Evolutionary conservation across 2,888 invertebrate genomes (phyloP).

Genomic region (Ashinkailepas kermadecensis): DNA sequence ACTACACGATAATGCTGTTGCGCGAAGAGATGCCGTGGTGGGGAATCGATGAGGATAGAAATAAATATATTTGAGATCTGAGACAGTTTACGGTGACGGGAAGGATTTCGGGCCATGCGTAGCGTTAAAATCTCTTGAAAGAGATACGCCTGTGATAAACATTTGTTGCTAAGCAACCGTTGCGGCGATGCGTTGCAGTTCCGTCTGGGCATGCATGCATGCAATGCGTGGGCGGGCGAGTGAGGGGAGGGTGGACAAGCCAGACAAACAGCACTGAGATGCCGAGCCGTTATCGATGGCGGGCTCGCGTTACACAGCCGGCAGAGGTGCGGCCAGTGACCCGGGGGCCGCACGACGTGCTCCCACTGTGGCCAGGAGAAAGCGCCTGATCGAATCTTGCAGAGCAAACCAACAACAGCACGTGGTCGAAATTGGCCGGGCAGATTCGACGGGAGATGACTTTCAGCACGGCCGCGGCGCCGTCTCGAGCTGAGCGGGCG

Average conservation of each 20-base stretch:
- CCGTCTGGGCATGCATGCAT: too few relatives aligned
- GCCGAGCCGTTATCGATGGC: neutral
- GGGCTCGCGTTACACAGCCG: neutral
- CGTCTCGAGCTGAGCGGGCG: neutral
- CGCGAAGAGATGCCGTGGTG: too few relatives aligned
- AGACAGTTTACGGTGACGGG: too few relatives aligned
- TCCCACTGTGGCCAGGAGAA: neutral
- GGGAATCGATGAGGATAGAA: too few relatives aligned
- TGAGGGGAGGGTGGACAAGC: neutral
- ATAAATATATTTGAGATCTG: too few relatives aligned
- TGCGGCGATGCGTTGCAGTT: too few relatives aligned
- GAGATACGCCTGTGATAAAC: too few relatives aligned
- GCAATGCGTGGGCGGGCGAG: neutral
- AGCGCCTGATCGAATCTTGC: neutral
- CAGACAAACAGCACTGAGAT: neutral
- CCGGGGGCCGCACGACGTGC: neutral
- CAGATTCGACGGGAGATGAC: too few relatives aligned
- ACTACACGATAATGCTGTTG: too few relatives aligned
- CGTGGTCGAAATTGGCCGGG: neutral
- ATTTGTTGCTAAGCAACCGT: too few relatives aligned
- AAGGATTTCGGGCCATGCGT: too few relatives aligned
- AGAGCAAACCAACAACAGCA: constrained; percentile 6
- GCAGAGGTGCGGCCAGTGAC: neutral
- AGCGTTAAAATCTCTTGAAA: too few relatives aligned
- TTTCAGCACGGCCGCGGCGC: neutral